A percentile compares a stretch with the other conserved stretches of the same genome.
These are phyloP conservation scores for Rhopalosiphum padi DNA, from an alignment of 1,140 invertebrate genomes.

Conservation along the genomic window DNA sequence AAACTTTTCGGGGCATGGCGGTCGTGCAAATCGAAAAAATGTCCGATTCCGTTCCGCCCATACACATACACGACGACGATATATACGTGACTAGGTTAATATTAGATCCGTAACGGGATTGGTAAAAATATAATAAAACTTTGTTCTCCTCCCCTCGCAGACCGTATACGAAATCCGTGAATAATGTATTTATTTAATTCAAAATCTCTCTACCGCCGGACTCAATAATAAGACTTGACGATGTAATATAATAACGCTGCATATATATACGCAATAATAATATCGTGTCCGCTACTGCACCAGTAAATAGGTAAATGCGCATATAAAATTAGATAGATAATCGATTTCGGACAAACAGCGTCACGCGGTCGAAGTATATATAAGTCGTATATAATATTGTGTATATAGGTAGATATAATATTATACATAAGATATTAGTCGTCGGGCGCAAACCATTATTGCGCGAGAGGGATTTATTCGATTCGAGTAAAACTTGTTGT, in stretches of 20 bases:
- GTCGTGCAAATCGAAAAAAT: not conserved
- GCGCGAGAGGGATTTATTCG: not conserved
- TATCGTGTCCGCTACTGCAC: not conserved
- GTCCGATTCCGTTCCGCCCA: not conserved
- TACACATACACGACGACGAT: not conserved
- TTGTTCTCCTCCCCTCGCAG: not conserved
- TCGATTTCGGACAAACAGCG: not conserved
- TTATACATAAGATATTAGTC: not conserved
- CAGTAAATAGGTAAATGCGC: not conserved
- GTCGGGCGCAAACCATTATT: not conserved
- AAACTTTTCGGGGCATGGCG: not conserved
- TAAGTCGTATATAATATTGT: too few species aligned
- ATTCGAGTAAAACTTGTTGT: not conserved
- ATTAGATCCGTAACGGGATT: not conserved
- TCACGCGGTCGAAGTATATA: not conserved
- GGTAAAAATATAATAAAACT: slow-evolving; percentile 13
- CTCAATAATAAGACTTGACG: not conserved
- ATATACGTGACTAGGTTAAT: slow-evolving; percentile 11
- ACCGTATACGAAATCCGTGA: not conserved
- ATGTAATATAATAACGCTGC: not conserved
- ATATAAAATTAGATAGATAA: not conserved
- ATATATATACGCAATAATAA: not conserved
- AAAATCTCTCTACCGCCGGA: not conserved
- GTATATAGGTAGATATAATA: not conserved
- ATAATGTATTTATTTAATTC: slow-evolving; percentile 19